Conservation (phyloP, 2,797 vertebrate species). For the Anguilla megastoma region DNA sequence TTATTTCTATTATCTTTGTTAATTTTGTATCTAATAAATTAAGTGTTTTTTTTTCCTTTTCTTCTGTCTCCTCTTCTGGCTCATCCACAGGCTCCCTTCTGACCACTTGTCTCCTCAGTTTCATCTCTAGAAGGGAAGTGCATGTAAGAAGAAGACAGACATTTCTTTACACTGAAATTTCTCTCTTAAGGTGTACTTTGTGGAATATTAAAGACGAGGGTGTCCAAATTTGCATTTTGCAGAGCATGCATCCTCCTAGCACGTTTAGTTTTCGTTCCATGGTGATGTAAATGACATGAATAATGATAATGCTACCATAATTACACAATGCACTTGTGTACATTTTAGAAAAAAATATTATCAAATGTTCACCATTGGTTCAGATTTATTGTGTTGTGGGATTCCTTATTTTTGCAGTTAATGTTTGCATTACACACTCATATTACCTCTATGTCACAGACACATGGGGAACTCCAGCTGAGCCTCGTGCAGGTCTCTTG, state of each 20-base stretch:
- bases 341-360: not conserved
- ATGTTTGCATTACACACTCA: not conserved
- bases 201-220: not conserved
- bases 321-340: not conserved
- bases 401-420: not conserved
- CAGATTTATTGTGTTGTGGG: not conserved
- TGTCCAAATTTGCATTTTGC: not conserved
- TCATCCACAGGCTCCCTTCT: slow-evolving; percentile 24
- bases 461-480: not conserved
- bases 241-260: not conserved
- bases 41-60: not conserved
- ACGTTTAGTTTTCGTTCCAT: no score
- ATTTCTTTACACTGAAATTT: slow-evolving; percentile 14
- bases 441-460: not conserved
- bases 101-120: not conserved
- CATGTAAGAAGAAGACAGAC: slow-evolving; percentile 13
- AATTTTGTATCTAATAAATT: slow-evolving; percentile 31
- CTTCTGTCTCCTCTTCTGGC: not conserved
- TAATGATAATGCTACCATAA: not conserved
- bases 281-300: not conserved
- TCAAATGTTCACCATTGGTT: not conserved
- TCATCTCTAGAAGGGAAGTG: slow-evolving; percentile 25
- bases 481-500: not conserved
- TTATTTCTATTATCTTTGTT: slow-evolving; percentile 24
- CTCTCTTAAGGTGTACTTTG: slow-evolving; percentile 19